A percentile compares a stretch with the other conserved stretches of the same genome.
phyloP scores from a whole-genome alignment of 2,113 vertebrate genomes.

The Prolemur simus region DNA sequence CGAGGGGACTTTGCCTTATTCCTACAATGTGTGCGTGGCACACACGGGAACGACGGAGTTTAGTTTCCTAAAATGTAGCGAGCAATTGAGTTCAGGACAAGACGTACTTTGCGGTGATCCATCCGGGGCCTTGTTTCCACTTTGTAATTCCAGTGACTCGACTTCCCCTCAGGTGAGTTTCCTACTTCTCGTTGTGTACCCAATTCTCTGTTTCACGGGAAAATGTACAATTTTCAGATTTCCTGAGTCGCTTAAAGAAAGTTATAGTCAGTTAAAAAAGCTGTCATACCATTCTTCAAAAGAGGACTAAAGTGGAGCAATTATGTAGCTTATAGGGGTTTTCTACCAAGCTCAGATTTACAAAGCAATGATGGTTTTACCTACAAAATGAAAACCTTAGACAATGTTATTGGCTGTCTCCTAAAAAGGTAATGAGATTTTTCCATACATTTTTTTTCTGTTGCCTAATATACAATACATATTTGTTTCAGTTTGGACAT shows the following conservation, averaged over 20 bases:
- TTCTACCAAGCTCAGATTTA: background rate
- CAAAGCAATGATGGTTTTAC: slow-evolving; percentile 9
- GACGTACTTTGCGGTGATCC: slow-evolving; percentile 64
- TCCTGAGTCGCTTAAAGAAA: background rate
- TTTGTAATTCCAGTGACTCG: background rate
- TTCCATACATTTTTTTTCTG: background rate
- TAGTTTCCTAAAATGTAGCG: slow-evolving; percentile 66
- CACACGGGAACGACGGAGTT: slow-evolving; percentile 63
- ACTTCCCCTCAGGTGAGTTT: slow-evolving; percentile 66
- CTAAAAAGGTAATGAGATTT: slow-evolving; percentile 28
- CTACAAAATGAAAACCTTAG: background rate
- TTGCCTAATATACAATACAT: background rate
- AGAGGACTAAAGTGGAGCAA: background rate
- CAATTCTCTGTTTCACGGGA: background rate
- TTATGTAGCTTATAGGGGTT: background rate
- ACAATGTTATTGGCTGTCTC: background rate
- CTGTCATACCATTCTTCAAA: background rate
- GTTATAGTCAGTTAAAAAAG: background rate
- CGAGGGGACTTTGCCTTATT: slow-evolving; percentile 70
- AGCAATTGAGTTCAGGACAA: slow-evolving; percentile 49
- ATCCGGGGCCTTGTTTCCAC: slow-evolving; percentile 52
- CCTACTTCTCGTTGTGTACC: background rate
- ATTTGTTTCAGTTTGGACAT: background rate
- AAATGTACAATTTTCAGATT: background rate
- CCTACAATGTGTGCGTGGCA: slow-evolving; percentile 62